These are phyloP conservation scores for Montipora sp. DNA, from an alignment of 64 coral and sea anemone genomes.

Conservation along the genomic window DNA sequence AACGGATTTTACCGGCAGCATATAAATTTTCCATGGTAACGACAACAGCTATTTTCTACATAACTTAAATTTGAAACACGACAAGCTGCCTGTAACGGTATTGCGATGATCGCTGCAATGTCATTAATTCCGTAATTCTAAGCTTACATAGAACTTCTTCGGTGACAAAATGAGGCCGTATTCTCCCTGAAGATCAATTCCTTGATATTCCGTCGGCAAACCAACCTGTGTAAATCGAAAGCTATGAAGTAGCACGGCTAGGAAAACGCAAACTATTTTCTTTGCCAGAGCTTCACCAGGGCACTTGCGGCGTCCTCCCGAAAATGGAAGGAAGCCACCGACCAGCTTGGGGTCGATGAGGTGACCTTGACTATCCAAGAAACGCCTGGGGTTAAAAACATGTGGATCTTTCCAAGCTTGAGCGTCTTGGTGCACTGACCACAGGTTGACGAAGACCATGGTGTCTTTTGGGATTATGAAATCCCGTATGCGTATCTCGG, in stretches of 20 bases:
- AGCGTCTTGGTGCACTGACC: conserved; percentile 34
- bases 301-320: no score
- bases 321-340: no score
- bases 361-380: conserved; percentile 15
- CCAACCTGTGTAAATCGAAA: conserved; percentile 38
- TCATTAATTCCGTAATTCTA: not conserved
- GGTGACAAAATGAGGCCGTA: not conserved
- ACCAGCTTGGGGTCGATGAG: conserved; percentile 14
- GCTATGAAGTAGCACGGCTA: not conserved
- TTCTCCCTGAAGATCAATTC: conserved; percentile 5
- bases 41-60: no score
- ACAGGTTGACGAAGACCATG: conserved; percentile 31
- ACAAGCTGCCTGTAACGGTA: no score
- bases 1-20: no score
- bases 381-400: conserved; percentile 36
- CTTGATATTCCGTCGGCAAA: conserved; percentile 17
- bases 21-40: no score
- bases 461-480: conserved; percentile 46
- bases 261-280: conserved; percentile 9
- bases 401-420: conserved; percentile 22
- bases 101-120: not conserved
- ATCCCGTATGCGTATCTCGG: not conserved
- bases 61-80: no score
- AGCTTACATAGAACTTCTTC: not conserved
- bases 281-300: not conserved